Conservation (phyloP, 2,113 vertebrate genomes). For the Hepsetus odoe region DNA sequence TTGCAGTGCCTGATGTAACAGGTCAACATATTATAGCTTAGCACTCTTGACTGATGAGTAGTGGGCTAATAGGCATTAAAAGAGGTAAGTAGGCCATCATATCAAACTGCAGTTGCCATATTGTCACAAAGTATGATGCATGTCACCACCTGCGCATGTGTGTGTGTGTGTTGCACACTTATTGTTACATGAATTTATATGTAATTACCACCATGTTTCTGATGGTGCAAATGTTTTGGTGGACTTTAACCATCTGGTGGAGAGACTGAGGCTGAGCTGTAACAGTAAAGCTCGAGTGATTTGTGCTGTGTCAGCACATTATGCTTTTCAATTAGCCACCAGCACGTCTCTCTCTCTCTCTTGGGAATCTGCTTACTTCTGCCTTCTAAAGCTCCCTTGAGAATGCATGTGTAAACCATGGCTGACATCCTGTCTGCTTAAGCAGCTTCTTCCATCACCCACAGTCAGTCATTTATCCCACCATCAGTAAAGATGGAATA, state of each 20-base stretch:
- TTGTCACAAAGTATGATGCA: background rate
- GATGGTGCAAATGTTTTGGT: constrained; percentile 16
- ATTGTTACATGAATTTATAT: background rate
- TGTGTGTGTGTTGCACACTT: background rate
- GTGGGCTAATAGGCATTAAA: constrained; percentile 20
- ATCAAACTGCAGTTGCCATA: constrained; percentile 8
- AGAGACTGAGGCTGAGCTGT: constrained; percentile 27
- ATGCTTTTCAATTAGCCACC: constrained; percentile 46
- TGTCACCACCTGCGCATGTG: background rate
- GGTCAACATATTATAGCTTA: constrained; percentile 40
- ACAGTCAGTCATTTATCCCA: constrained; percentile 22
- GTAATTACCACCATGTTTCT: too few species aligned
- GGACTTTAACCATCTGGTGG: background rate
- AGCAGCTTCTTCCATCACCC: constrained; percentile 25
- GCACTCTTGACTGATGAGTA: constrained; percentile 40
- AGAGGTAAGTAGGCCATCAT: constrained; percentile 15
- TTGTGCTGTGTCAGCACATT: constrained; percentile 49
- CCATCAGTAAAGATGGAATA: background rate
- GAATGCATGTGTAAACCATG: constrained; percentile 45
- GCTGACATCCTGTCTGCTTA: constrained; percentile 45
- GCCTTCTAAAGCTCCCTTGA: constrained; percentile 42
- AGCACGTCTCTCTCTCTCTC: constrained; percentile 38
- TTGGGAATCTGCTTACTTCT: constrained; percentile 41
- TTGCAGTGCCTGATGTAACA: constrained; percentile 47
- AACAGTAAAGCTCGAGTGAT: constrained; percentile 28